phyloP scores from a whole-genome alignment of 2,797 vertebrate genomes.

The Phrynocephalus vlangalii region DNA sequence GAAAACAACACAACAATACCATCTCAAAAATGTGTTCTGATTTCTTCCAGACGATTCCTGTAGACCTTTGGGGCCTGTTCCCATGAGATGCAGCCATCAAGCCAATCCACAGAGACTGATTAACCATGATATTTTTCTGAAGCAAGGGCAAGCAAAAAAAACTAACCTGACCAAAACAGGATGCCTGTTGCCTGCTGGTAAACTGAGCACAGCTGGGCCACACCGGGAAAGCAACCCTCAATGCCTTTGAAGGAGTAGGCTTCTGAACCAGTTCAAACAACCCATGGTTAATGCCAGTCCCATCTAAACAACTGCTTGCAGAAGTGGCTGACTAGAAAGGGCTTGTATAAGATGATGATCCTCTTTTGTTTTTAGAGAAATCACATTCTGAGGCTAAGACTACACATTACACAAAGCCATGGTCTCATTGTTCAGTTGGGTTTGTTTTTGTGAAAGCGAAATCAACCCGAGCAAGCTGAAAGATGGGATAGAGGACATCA shows the following conservation, averaged over 20 bases:
- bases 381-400: not conserved
- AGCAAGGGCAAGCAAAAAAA: not conserved
- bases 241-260: not conserved
- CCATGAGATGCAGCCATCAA: conserved; percentile 9
- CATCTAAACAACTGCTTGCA: not conserved
- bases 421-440: not conserved
- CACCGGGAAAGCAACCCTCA: not conserved
- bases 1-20: not conserved
- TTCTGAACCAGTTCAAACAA: not conserved
- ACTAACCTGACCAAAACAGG: not conserved
- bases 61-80: not conserved
- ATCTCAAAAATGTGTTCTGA: not conserved
- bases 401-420: not conserved
- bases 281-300: not conserved
- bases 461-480: not conserved
- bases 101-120: not conserved
- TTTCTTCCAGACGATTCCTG: conserved; percentile 16
- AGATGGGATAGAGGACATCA: not conserved
- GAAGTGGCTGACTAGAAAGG: not conserved
- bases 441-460: not conserved
- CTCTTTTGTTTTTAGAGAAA: not conserved
- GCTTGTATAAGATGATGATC: not conserved
- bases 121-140: not conserved
- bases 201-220: not conserved
- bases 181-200: conserved; percentile 1